A percentile compares a stretch with the other conserved stretches of the same genome.
These are phyloP conservation scores for Melierax canorus DNA, from an alignment of 2,113 vertebrate genomes.

Conservation along the genomic window DNA sequence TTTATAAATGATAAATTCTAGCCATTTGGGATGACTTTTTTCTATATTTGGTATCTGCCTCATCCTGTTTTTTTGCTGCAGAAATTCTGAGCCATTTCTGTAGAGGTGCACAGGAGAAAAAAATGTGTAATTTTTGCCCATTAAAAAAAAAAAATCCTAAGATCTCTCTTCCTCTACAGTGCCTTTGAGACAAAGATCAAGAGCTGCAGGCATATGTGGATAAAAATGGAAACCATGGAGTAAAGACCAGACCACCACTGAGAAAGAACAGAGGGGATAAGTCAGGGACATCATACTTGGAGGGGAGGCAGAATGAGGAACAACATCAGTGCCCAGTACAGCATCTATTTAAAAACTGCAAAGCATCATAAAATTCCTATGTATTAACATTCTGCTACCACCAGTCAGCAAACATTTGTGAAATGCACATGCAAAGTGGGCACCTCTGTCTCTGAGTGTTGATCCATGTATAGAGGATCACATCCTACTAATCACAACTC, in stretches of 20 bases:
- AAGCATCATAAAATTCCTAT: background rate
- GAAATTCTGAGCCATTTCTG: background rate
- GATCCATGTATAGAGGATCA: background rate
- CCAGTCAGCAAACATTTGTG: background rate
- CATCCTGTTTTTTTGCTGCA: background rate
- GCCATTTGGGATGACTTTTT: background rate
- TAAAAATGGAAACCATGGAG: background rate
- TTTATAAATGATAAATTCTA: background rate
- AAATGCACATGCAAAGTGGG: background rate
- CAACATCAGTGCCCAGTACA: background rate
- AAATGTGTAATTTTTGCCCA: background rate
- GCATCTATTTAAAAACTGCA: background rate
- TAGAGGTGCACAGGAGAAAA: rapidly evolving
- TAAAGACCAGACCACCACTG: background rate
- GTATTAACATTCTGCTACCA: background rate
- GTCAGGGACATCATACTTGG: background rate
- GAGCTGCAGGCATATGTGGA: background rate
- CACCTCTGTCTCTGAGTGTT: background rate
- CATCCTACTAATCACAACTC: background rate
- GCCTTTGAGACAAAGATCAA: background rate
- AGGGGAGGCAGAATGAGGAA: background rate
- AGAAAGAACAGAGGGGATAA: background rate
- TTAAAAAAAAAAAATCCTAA: background rate
- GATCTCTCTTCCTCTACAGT: background rate
- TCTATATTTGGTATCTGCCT: background rate